Evolutionary conservation across 2,797 vertebrate species (phyloP).

Genomic region (Discoglossus pictus): DNA sequence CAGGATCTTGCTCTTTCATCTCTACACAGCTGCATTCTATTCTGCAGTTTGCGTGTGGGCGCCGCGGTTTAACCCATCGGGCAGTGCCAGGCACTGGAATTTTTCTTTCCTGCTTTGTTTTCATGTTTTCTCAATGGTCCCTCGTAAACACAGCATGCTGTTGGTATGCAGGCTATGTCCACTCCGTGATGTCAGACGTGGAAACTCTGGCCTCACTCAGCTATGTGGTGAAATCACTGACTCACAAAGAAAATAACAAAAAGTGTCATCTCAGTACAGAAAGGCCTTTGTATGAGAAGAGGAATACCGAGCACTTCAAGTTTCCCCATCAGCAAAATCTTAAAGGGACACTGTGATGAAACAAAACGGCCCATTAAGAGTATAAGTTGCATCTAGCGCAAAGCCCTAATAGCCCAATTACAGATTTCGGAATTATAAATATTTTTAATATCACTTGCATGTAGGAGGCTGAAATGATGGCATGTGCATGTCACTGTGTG

Average conservation of each 20-base stretch:
- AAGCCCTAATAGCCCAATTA: too few species aligned
- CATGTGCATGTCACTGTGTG: too few species aligned
- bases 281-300: background rate
- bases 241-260: background rate
- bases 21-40: slow-evolving; percentile 16
- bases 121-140: slow-evolving; percentile 1
- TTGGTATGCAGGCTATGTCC: slow-evolving; percentile 12
- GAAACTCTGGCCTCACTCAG: slow-evolving; percentile 1
- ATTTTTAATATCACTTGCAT: too few species aligned
- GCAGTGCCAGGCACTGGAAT: slow-evolving; percentile 16
- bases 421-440: too few species aligned
- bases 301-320: too few species aligned
- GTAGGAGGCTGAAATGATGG: too few species aligned
- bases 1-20: background rate
- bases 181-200: slow-evolving; percentile 9
- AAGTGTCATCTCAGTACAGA: background rate
- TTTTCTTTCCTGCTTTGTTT: slow-evolving; percentile 7
- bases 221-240: slow-evolving; percentile 1
- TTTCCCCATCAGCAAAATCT: too few species aligned
- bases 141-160: background rate
- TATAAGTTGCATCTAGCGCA: too few species aligned
- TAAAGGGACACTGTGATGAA: too few species aligned
- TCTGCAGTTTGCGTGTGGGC: slow-evolving; percentile 7
- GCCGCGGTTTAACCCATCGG: background rate
- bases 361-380: too few species aligned